These are phyloP conservation scores for Brienomyrus longianalis DNA, from an alignment of 2,113 vertebrate species.

Conservation along the genomic window DNA sequence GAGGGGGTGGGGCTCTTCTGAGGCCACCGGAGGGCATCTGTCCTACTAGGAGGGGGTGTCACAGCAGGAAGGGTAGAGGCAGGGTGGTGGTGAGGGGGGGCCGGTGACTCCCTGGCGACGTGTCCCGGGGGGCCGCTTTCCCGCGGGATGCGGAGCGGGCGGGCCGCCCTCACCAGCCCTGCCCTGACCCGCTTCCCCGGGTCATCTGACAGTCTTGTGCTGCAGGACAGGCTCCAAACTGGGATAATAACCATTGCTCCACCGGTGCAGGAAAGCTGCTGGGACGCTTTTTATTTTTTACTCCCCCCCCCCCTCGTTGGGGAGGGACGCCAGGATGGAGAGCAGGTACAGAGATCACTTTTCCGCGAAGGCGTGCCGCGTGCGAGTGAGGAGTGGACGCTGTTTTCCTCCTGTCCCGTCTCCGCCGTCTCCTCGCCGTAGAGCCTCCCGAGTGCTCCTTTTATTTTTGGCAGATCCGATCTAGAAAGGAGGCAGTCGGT, in stretches of 20 bases:
- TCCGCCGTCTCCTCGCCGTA: neutral
- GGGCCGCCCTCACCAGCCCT: constrained; percentile 3
- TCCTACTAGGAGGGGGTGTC: neutral
- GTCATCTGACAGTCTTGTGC: constrained; percentile 48
- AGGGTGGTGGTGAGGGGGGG: neutral
- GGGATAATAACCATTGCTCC: constrained; percentile 20
- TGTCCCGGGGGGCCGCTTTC: neutral
- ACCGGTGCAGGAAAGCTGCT: neutral
- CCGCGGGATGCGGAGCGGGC: constrained; percentile 31
- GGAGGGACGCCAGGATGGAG: constrained; percentile 23
- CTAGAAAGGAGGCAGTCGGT: neutral
- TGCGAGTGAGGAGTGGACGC: neutral
- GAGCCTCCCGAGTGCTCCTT: neutral
- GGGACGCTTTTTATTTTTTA: constrained; percentile 2
- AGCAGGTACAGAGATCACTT: constrained; percentile 20
- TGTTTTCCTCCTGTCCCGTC: neutral
- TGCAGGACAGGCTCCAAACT: constrained; percentile 26
- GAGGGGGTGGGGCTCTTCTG: neutral
- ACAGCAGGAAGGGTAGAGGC: neutral
- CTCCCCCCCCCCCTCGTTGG: neutral
- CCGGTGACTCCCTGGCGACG: neutral
- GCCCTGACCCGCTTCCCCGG: neutral
- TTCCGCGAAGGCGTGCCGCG: neutral
- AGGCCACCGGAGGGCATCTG: neutral
- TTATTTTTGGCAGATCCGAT: neutral